A percentile compares a stretch with the other conserved stretches of the same genome.
phyloP scores from a whole-genome alignment of 2,888 invertebrate species.

The Agrotis puta region DNA sequence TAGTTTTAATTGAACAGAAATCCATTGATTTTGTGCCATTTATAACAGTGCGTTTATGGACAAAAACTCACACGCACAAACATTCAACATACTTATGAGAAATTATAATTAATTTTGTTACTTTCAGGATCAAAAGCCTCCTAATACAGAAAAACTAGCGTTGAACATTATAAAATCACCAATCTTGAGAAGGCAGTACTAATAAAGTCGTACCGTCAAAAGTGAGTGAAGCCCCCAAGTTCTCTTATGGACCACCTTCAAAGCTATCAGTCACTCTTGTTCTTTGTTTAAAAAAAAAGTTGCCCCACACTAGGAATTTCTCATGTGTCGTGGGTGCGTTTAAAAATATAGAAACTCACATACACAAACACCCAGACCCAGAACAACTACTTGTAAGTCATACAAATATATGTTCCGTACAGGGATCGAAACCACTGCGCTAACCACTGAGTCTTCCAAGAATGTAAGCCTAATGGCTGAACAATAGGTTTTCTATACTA shows the following conservation, averaged over 20 bases:
- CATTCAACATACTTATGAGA: not conserved
- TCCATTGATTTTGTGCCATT: not conserved
- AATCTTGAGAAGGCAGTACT: rapidly evolving
- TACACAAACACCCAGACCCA: no score
- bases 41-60: conserved; percentile 10
- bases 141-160: not conserved
- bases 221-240: not conserved
- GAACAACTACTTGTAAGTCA: no score
- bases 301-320: no score
- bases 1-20: conserved; percentile 4
- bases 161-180: not conserved
- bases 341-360: no score
- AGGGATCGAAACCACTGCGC: no score
- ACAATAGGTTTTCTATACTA: not conserved
- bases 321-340: no score
- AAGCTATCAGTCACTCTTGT: not conserved
- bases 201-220: not conserved
- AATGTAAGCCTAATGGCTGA: no score
- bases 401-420: no score
- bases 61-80: conserved; percentile 13
- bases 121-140: not conserved
- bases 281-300: no score
- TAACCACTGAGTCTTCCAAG: no score
- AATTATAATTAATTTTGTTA: not conserved
- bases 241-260: not conserved